Conservation (phyloP, 2,888 invertebrate genomes). For the Agrochola macilenta region DNA sequence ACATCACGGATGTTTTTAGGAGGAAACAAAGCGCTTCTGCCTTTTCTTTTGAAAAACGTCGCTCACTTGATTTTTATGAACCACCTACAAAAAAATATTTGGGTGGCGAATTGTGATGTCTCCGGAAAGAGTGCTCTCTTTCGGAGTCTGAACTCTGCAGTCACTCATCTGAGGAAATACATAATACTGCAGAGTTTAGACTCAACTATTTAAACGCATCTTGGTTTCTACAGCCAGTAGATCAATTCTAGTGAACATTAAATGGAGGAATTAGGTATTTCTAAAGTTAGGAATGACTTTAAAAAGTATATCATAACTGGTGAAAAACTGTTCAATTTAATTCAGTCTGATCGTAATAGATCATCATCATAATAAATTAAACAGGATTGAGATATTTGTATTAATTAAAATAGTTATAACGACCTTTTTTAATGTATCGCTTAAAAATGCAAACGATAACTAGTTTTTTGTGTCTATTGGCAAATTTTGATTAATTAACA, state of each 20-base stretch:
- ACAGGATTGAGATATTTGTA: neutral
- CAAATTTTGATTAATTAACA: constrained; percentile 19
- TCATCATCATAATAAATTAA: constrained; percentile 11
- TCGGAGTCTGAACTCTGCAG: neutral
- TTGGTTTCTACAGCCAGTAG: neutral
- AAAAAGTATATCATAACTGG: neutral
- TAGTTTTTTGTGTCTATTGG: constrained; percentile 16
- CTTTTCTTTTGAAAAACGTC: neutral
- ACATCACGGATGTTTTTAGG: neutral
- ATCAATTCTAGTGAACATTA: neutral
- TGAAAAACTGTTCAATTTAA: neutral
- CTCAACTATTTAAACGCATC: neutral
- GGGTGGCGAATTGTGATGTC: neutral
- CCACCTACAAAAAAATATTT: neutral
- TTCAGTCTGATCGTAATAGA: neutral
- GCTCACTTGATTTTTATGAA: neutral
- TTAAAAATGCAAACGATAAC: constrained; percentile 1
- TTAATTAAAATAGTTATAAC: neutral
- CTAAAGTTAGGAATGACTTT: neutral
- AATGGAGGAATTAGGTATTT: neutral
- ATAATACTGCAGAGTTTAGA: neutral
- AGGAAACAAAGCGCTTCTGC: neutral
- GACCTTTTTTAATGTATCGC: neutral
- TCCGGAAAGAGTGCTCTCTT: neutral
- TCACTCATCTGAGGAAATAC: neutral